phyloP scores from a whole-genome alignment of 2,113 vertebrate species.

The Piliocolobus tephrosceles region DNA sequence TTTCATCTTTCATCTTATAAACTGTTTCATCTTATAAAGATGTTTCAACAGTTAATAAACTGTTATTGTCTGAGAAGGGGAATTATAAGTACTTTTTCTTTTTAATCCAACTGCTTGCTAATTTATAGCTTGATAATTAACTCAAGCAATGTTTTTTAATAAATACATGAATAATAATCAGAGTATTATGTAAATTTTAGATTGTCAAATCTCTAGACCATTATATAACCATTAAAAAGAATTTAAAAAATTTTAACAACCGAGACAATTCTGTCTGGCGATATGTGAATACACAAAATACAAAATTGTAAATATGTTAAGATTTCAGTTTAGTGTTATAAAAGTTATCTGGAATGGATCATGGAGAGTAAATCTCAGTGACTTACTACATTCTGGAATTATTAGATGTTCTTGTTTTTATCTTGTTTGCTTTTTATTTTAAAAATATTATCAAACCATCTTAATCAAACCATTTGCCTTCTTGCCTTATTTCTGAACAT shows the following conservation, averaged over 20 bases:
- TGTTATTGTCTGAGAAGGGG: background rate
- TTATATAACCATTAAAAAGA: background rate
- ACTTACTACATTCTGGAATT: background rate
- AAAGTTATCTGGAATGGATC: background rate
- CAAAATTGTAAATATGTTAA: background rate
- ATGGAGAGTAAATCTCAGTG: background rate
- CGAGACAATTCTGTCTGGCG: background rate
- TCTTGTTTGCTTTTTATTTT: background rate
- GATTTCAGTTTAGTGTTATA: background rate
- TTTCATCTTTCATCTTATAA: too few relatives aligned
- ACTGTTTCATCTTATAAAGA: too few relatives aligned
- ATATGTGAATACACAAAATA: background rate
- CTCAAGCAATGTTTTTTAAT: background rate
- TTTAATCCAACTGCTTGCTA: background rate
- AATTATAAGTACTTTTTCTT: conserved; percentile 15
- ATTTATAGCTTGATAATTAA: background rate
- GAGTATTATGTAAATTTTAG: background rate
- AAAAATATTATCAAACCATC: background rate
- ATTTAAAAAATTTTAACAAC: conserved; percentile 2
- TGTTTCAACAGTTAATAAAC: too few relatives aligned
- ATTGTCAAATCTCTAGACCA: background rate
- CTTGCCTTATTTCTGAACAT: background rate
- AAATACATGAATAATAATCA: background rate
- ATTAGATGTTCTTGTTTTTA: background rate
- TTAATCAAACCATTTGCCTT: too few relatives aligned